phyloP scores from a whole-genome alignment of 2,888 invertebrate species.

The Lucinisca nassula region DNA sequence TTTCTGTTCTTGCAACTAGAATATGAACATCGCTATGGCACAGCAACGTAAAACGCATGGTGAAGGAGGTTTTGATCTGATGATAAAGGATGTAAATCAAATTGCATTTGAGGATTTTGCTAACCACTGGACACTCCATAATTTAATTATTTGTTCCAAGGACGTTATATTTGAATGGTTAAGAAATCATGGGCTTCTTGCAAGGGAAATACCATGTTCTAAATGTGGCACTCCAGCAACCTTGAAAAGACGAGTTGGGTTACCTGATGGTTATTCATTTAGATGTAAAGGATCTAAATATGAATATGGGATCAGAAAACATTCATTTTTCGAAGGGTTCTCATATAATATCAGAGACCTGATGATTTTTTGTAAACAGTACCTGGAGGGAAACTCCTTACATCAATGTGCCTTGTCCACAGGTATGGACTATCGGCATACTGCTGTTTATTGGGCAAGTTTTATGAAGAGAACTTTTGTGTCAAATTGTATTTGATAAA shows the following conservation, averaged over 20 bases:
- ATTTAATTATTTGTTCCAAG: background rate
- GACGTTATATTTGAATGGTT: background rate
- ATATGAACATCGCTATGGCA: background rate
- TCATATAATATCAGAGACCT: constrained; percentile 24
- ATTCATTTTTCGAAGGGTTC: constrained; percentile 34
- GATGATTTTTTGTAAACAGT: constrained; percentile 10
- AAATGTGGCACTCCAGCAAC: constrained; percentile 3
- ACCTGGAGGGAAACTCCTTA: constrained; percentile 22
- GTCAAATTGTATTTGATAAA: constrained; percentile 11
- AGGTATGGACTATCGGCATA: constrained; percentile 26
- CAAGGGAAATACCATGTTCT: background rate
- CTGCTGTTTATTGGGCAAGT: constrained; percentile 26
- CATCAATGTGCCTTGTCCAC: constrained; percentile 14
- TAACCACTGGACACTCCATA: constrained; percentile 21
- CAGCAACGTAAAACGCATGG: background rate
- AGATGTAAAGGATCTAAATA: background rate
- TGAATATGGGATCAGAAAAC: constrained; percentile 15
- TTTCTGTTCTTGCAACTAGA: background rate
- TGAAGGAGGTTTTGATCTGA: background rate
- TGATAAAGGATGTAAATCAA: background rate
- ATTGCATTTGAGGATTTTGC: background rate
- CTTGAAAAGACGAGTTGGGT: background rate
- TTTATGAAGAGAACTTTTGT: constrained; percentile 13
- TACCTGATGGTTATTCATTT: background rate
- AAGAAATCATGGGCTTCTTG: background rate